phyloP scores from a whole-genome alignment of 2,888 invertebrate genomes.

The Drosophila monieri region DNA sequence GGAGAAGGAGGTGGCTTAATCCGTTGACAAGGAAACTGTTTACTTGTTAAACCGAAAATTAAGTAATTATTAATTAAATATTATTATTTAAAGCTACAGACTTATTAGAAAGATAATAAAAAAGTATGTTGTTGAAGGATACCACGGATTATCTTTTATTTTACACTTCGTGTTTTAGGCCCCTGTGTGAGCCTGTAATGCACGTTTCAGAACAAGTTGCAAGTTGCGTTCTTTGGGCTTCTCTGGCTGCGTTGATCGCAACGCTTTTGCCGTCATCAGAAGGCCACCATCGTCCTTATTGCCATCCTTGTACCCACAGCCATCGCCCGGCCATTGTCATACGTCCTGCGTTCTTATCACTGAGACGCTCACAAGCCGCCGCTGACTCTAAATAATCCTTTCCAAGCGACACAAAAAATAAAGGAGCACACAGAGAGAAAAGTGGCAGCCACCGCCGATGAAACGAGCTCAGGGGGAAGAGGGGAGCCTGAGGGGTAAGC shows the following conservation, averaged over 20 bases:
- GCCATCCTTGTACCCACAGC: conserved; percentile 12
- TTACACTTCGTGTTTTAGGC: neutral
- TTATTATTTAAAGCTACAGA: neutral
- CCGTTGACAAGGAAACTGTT: neutral
- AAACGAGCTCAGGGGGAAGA: conserved; percentile 36
- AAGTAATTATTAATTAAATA: neutral
- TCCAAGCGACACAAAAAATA: conserved; percentile 62
- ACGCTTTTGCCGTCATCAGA: conserved; percentile 67
- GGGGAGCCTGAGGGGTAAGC: conserved; percentile 34
- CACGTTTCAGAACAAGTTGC: neutral
- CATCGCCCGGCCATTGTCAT: conserved; percentile 59
- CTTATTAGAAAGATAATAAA: too few species aligned
- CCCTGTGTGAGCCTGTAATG: neutral
- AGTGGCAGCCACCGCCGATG: conserved; percentile 44
- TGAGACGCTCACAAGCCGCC: conserved; percentile 77
- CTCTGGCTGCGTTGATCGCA: conserved; percentile 60
- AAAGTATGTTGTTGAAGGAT: too few species aligned
- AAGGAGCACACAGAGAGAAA: conserved; percentile 30
- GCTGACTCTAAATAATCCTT: conserved; percentile 80
- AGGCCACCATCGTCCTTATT: conserved; percentile 33
- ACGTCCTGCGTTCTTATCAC: conserved; percentile 68
- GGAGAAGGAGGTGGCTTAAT: neutral
- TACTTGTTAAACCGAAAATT: neutral
- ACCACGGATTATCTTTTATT: neutral
- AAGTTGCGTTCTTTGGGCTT: neutral